Evolutionary conservation across 2,113 vertebrate genomes (phyloP), one percentile per base, ranked within the genome.

Genomic region (Cynopterus brachyotis): DNA sequence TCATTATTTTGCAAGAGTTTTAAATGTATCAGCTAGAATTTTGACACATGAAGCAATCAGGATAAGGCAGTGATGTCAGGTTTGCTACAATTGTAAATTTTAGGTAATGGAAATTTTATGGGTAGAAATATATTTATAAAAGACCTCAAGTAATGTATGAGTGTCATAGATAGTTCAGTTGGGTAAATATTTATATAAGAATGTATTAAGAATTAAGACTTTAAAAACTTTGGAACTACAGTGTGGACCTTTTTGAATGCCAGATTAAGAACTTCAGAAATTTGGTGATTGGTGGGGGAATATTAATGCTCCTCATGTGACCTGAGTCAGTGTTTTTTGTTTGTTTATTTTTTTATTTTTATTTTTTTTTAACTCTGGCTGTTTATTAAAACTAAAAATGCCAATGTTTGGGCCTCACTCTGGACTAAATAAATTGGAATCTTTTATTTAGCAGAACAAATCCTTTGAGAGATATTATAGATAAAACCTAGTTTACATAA

Each of bases 1-100:
- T 82, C 79, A 85, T 89, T 47, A 89, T 5, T 81, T 91, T 55
- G 19, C 30, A 86, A 83, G 15, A 86, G 10, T 86, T 87, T 75
- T 83, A n/a, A 91, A 85, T 82, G 24, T 70, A 70, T 83, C 90
- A 89, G 82, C 40, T 66, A 79, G 53, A 22, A 92, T 89, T 75
- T 89, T 87, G 73, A 95, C 89, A 96, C 45, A 50, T 80, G 24
- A 53, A 91, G 26, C 79, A 95, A 85, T 86, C 20, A 89, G 92
- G 13, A 79, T 15, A 50, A 73, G 75, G 7, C 70, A 35, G 22
- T 81, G 35, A 55, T 55, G 40, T 26, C 5, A 26, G 22, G 17
- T 66, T 87, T 96, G 60, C 81, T 88, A 30, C 32, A 87, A 94
- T n/a, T 92, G 5, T 15, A 88, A 79, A 87, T 62, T 95, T 91